Evolutionary conservation across 2,888 invertebrate species (phyloP), one percentile per base, ranked within the genome.

Genomic region (Scaptomyza flava): DNA sequence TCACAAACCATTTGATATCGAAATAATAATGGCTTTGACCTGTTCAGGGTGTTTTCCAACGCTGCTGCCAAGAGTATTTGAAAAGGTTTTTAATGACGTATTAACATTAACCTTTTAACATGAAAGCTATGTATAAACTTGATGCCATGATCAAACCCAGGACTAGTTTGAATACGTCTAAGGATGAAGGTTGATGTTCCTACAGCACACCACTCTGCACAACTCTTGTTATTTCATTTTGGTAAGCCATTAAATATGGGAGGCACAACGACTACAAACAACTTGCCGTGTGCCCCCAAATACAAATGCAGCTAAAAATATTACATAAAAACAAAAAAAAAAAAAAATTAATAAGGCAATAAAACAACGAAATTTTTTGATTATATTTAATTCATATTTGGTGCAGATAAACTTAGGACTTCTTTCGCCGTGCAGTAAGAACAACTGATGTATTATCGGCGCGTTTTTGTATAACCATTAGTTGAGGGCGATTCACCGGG

Each of bases 201-300:
- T 17, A 33, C 48, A 48, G 8, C 48, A 48, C 48, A 48, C 31
- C 48, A 48, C 17, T 31, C 17, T 6, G 17, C 48, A 33, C 47
- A 47, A 47, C 11, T 48, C 48, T 31, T 0, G 8, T 7, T n/a
- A 9, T 12, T 31, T 47, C 31, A 47, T 11, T 47, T 5, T 47
- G 4, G 14, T 47, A 11, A 31, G 6, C 14, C 2, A 17, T 7
- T 12, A n/a, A n/a, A 11, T 31, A 1, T 5, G 7, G 12, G 4
- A 17, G 47, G 47, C 1, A 31, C 17, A 1, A 47, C 23, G 2
- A 17, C 47, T 0, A 14, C 47, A 12, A n/a, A n/a, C n/a, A 31
- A 47, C 31, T 47, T 31, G 5, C 12, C 31, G 4, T 4, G 2
- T 31, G 6, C 46, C 47, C 1, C 47, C 47, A 47, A 12, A 14